Percentiles rank a stretch among this genome's conserved stretches.
These are phyloP conservation scores for Peromyscus californicus DNA, from an alignment of 2,113 vertebrate species.

Conservation along the genomic window DNA sequence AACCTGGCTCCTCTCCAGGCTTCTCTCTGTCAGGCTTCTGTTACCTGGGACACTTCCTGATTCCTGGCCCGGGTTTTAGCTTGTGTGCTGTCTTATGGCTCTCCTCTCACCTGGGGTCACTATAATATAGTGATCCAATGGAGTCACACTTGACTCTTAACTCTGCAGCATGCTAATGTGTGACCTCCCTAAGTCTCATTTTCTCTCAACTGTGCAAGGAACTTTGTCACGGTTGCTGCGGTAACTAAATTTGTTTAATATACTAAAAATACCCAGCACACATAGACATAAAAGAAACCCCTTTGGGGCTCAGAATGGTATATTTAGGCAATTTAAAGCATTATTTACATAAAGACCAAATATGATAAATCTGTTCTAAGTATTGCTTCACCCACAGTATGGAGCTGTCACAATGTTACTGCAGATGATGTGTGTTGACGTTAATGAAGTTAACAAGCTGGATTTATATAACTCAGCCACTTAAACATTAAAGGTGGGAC, in stretches of 20 bases:
- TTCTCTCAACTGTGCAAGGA: neutral
- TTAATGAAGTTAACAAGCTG: constrained; percentile 84
- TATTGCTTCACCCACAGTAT: constrained; percentile 86
- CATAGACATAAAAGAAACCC: neutral
- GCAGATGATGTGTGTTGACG: constrained; percentile 85
- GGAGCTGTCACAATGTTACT: constrained; percentile 87
- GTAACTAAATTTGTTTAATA: neutral
- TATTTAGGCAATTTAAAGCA: constrained; percentile 88
- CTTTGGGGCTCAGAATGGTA: constrained; percentile 86
- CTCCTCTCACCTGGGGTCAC: neutral
- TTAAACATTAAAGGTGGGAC: constrained; percentile 79
- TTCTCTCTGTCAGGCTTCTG: neutral
- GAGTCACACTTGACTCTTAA: neutral
- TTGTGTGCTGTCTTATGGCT: neutral
- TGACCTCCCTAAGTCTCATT: neutral
- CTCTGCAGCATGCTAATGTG: neutral
- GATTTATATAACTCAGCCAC: constrained; percentile 86
- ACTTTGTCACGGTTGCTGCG: neutral
- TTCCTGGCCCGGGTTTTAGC: neutral
- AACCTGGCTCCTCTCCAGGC: neutral
- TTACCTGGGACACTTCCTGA: neutral
- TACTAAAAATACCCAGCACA: neutral
- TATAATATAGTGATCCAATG: neutral
- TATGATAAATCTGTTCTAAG: constrained; percentile 88
- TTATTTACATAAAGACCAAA: constrained; percentile 91